A percentile compares a stretch with the other conserved stretches of the same genome.
These are phyloP conservation scores for Leptothorax acervorum DNA, from an alignment of 2,888 invertebrate genomes.

Conservation along the genomic window DNA sequence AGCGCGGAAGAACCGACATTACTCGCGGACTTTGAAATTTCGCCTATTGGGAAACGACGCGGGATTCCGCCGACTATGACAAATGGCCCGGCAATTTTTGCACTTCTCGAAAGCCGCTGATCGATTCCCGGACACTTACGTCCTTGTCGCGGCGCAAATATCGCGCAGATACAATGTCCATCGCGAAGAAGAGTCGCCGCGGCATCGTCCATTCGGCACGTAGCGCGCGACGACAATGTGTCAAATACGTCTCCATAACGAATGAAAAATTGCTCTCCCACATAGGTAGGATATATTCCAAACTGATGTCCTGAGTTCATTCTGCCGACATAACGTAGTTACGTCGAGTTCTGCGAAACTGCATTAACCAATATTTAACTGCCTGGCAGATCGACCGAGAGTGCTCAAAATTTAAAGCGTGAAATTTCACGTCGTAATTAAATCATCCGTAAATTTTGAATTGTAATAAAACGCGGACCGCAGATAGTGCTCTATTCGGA, in stretches of 20 bases:
- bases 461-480: not conserved
- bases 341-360: not conserved
- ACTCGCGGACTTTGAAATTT: conserved; percentile 49
- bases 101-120: conserved; percentile 17
- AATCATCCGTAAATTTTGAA: conserved; percentile 20
- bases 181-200: not conserved
- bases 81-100: conserved; percentile 48
- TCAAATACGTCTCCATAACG: conserved; percentile 19
- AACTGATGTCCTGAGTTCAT: not conserved
- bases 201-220: not conserved
- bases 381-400: not conserved
- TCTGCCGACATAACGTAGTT: conserved; percentile 2
- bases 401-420: conserved; percentile 27
- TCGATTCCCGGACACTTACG: conserved; percentile 22
- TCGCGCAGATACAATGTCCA: not conserved
- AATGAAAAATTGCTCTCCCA: conserved; percentile 21
- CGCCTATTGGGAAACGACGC: conserved; percentile 47
- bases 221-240: not conserved
- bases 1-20: conserved; percentile 36
- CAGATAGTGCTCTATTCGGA: not conserved
- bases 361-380: conserved; percentile 20
- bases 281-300: not conserved
- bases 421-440: conserved; percentile 1
- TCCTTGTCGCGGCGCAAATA: conserved; percentile 13
- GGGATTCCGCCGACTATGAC: conserved; percentile 42